Base-by-base conservation (phyloP, 2,888 invertebrate species). In the Hypselothyrea guttata region DNA sequence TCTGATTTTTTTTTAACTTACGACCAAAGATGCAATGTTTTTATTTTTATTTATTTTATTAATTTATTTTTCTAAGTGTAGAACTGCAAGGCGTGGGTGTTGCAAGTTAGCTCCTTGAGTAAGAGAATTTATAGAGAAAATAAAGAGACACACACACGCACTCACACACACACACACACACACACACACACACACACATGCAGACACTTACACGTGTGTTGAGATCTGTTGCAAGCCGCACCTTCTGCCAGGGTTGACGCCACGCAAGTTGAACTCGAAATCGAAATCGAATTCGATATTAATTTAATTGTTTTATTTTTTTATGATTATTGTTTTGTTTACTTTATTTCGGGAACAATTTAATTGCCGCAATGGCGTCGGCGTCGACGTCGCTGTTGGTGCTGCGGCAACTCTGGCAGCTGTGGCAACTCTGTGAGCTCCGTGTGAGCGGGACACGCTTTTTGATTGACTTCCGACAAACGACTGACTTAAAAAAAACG, bases 391-490 rank as follows among this genome's bases (percentile, higher is more conserved):
- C 28, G 28, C n/a, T 16, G n/a, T n/a, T n/a, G n/a, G n/a, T n/a
- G 34, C 16, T 54, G 41, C 40, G 16, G 28, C 31, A 18, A 58
- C 47, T 34, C 15, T 34, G 33, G 62, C 70, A 69, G 40, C 47
- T 51, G 12, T 57, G 22, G 45, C 41, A 18, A 37, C 33, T 27
- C 46, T 16, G 37, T 45, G 18, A 51, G 37, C 48, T 46, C 48
- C 42, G 71, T 72, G 82, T 78, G 86, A 71, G 71, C 83, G 75
- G 84, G 84, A 88, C 88, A 89, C 89, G 88, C 88, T 89, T 84
- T 89, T 87, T 89, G 89, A 89, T 89, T 89, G 89, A 89, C 90
- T 89, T 88, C 88, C 90, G 89, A 89, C 88, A 88, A 89, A 88
- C 88, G 90, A 89, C 89, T 89, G 88, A 79, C 83, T 79, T 86